Percentiles rank a stretch among this genome's conserved stretches.
Conservation (phyloP, 2,888 invertebrate genomes). For the Agrotis segetum region DNA sequence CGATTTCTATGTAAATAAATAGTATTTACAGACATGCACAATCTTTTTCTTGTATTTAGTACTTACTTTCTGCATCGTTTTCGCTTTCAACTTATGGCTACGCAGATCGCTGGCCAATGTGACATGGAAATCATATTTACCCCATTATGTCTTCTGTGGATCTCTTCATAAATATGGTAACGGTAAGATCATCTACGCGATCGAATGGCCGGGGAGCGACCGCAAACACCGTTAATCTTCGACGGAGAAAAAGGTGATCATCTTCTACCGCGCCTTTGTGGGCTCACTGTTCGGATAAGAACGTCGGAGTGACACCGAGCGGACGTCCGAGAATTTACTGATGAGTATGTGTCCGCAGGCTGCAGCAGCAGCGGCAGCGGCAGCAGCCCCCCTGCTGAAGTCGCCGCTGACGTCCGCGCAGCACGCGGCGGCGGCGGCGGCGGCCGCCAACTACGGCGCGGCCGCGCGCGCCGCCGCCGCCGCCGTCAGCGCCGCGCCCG, state of each 20-base stretch:
- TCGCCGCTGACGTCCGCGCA: slow-evolving; percentile 96
- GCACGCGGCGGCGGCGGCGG: slow-evolving; percentile 97
- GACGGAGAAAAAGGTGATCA: slow-evolving; percentile 12
- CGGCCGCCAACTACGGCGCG: slow-evolving; percentile 96
- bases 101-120: slow-evolving; percentile 50
- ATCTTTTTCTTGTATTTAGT: slow-evolving; percentile 67
- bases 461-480: slow-evolving; percentile 96
- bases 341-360: slow-evolving; percentile 79
- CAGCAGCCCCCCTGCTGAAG: slow-evolving; percentile 95
- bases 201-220: slow-evolving; percentile 23
- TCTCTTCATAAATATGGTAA: slow-evolving; percentile 14
- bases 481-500: slow-evolving; percentile 92
- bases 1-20: slow-evolving; percentile 70
- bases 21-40: slow-evolving; percentile 68
- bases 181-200: slow-evolving; percentile 55
- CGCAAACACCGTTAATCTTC: slow-evolving; percentile 15
- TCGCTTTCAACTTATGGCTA: slow-evolving; percentile 75
- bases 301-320: neutral
- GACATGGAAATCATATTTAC: slow-evolving; percentile 21
- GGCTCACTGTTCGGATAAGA: slow-evolving; percentile 80
- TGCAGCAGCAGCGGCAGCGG: slow-evolving; percentile 93
- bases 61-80: slow-evolving; percentile 75
- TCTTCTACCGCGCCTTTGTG: slow-evolving; percentile 73
- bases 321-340: neutral
- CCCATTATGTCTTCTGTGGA: slow-evolving; percentile 34